Evolutionary conservation across 2,113 vertebrate genomes (phyloP), one percentile per base, ranked within the genome.

Genomic region (Bufo bufo): DNA sequence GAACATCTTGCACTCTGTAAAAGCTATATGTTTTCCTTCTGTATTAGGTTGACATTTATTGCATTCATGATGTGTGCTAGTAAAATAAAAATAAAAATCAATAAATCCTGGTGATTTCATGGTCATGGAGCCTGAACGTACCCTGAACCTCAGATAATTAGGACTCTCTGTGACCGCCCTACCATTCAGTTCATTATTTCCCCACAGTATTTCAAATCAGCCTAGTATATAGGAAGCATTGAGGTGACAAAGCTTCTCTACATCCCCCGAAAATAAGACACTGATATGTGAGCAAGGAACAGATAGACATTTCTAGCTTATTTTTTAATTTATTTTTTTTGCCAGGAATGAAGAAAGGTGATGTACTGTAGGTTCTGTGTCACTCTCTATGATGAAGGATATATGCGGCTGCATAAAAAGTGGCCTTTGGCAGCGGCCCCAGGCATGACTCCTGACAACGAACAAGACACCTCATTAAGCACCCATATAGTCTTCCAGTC

Each of bases 391-490:
- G 14, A 72, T 45, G 5, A 47, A 14, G 4, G 45, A 47, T 49
- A 6, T 17, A n/a, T 5, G 71, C 71, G 3, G 6, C 71, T 74
- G 71, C 14, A 14, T 16, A 47, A 17, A 43, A 71, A 71, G 43
- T 71, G 69, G 65, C 23, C 65, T 69, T 69, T 69, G 65, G 69
- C 63, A 66, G 2, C 20, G 63, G 0, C 8, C 33, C 12, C 43
- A 74, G 43, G 43, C 33, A n/a, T 6, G 71, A 74, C 43, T 74
- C 43, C 71, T 74, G 43, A 74, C 71, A 47, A 74, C 69, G 14
- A 72, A 45, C 69, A 72, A 72, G 69, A 74, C 71, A 74, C 71
- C 71, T 74, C 71, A 74, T 74, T 74, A 74, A 47, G 14, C 71
- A 45, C 71, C 71, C 17, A 74, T 74, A 74, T 49, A 17, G 45